Percentiles rank a stretch among this genome's conserved stretches.
Evolutionary conservation across 2,888 invertebrate species (phyloP).

Genomic region (Habroteleia sp.): DNA sequence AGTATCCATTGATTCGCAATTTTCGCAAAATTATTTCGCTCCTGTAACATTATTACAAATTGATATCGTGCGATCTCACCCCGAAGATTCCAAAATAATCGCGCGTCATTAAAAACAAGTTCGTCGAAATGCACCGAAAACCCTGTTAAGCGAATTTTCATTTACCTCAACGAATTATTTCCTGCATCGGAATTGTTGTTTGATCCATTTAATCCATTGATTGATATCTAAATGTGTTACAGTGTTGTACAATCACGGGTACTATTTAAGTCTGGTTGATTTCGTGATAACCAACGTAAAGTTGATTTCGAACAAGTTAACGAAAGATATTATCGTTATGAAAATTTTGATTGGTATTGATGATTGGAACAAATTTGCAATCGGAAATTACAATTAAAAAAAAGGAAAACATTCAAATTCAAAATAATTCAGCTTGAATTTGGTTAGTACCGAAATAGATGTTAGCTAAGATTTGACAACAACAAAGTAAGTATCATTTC

Average conservation of each 20-base stretch:
- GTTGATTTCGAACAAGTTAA: conserved; percentile 45
- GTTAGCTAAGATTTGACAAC: too few species aligned
- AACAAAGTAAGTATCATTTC: too few species aligned
- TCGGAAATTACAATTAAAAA: conserved; percentile 5
- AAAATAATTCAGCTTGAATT: too few species aligned
- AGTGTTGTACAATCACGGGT: conserved; percentile 54
- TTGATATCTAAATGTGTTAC: conserved; percentile 63
- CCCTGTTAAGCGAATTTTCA: conserved; percentile 58
- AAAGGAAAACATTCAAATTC: too few species aligned
- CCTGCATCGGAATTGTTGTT: conserved; percentile 61
- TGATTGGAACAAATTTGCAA: not conserved
- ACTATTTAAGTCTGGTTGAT: conserved; percentile 60
- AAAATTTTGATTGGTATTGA: conserved; percentile 26
- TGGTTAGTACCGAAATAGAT: too few species aligned
- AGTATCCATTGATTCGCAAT: conserved; percentile 19
- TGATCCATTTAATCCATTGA: conserved; percentile 63
- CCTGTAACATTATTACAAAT: conserved; percentile 30
- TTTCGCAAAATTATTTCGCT: conserved; percentile 36
- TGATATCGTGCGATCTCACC: conserved; percentile 30
- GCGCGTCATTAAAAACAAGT: conserved; percentile 56
- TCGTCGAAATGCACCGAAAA: conserved; percentile 51
- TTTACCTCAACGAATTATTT: conserved; percentile 63
- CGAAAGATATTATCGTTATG: conserved; percentile 43
- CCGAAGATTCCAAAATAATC: conserved; percentile 51
- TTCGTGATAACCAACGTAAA: conserved; percentile 50